These are phyloP conservation scores for Oligia strigilis DNA, from an alignment of 2,888 invertebrate genomes.

Conservation along the genomic window DNA sequence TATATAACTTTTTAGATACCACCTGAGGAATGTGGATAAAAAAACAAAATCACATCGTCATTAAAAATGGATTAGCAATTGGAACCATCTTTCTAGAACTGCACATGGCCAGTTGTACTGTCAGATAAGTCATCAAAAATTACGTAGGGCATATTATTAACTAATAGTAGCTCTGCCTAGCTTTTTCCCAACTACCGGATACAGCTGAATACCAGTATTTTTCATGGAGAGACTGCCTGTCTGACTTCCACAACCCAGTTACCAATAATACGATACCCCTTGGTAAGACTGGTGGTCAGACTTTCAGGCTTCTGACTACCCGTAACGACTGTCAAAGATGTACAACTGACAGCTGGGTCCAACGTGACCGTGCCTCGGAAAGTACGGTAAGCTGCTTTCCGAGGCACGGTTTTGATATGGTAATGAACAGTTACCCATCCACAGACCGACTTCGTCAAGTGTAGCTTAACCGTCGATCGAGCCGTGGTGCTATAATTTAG, in stretches of 20 bases:
- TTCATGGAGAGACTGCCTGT: neutral
- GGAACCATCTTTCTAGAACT: conserved; percentile 13
- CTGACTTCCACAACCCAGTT: neutral
- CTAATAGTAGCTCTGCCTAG: no score
- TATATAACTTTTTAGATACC: conserved; percentile 2
- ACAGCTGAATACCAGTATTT: neutral
- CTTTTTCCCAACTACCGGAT: neutral
- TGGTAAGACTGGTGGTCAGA: neutral
- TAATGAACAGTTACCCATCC: neutral
- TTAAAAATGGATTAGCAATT: conserved; percentile 21
- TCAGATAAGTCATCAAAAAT: conserved; percentile 1
- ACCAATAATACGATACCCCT: neutral
- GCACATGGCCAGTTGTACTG: neutral
- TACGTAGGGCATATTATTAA: neutral
- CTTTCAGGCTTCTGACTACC: neutral
- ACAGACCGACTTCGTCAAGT: neutral
- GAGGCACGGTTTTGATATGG: neutral
- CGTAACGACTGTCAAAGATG: neutral
- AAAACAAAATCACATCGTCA: conserved; percentile 4
- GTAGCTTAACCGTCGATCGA: neutral
- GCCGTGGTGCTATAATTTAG: neutral
- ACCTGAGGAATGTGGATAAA: neutral
- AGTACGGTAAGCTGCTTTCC: neutral
- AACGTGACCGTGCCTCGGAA: neutral
- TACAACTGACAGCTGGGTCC: neutral